These are phyloP conservation scores for Pegea sp. DNA, from an alignment of 23 tunicate genomes.

Conservation along the genomic window DNA sequence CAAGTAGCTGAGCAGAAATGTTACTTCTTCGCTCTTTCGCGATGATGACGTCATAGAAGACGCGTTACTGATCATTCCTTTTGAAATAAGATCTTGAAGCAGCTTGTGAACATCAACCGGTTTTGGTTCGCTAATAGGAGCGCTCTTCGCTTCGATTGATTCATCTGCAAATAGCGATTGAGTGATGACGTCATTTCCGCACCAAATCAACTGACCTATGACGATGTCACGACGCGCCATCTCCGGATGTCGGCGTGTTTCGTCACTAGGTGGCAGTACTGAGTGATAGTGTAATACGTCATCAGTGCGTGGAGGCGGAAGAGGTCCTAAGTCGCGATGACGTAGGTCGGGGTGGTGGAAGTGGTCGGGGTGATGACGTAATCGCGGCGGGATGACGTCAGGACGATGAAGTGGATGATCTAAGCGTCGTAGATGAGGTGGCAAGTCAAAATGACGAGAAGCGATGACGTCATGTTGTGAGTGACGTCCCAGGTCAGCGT, in stretches of 20 bases:
- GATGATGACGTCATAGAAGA: neutral
- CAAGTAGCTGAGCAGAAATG: no score
- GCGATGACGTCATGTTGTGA: neutral
- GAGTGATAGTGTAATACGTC: no score
- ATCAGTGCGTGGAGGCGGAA: no score
- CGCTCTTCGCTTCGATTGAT: neutral
- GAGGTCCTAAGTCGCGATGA: no score
- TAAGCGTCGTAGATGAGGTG: slow-evolving; percentile 1
- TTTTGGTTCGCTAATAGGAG: neutral
- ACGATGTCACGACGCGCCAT: no score
- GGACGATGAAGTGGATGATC: slow-evolving; percentile 2
- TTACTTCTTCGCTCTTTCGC: neutral
- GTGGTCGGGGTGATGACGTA: no score
- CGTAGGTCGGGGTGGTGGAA: no score
- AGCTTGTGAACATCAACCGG: slow-evolving; percentile 52
- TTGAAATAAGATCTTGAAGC: slow-evolving; percentile 22
- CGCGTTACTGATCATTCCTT: slow-evolving; percentile 24
- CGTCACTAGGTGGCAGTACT: no score
- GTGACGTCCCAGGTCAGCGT: neutral
- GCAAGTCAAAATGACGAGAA: neutral
- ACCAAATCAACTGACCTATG: no score
- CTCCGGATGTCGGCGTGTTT: no score
- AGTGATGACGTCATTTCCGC: no score
- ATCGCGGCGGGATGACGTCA: neutral
- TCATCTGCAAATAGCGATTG: no score